A percentile compares a stretch with the other conserved stretches of the same genome.
phyloP scores from a whole-genome alignment of 2,888 invertebrate species.

The Meteorus cinctellus region DNA sequence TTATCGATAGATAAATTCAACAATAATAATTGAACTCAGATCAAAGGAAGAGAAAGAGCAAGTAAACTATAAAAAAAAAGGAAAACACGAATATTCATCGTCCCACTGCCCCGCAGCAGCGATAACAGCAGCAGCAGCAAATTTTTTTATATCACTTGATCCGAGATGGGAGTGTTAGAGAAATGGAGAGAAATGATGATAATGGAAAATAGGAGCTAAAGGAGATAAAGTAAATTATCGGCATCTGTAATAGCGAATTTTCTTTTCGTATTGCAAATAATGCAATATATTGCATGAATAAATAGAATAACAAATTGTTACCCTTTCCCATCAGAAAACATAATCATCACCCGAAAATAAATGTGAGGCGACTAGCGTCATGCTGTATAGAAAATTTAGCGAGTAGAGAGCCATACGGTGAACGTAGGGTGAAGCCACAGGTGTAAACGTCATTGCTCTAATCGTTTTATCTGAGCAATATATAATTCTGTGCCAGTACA shows the following conservation, averaged over 20 bases:
- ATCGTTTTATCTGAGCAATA: conserved; percentile 28
- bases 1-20: conserved; percentile 23
- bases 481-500: conserved; percentile 11
- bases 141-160: conserved; percentile 68
- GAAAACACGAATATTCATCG: conserved; percentile 56
- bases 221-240: conserved; percentile 14
- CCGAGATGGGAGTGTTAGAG: conserved; percentile 32
- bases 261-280: conserved; percentile 14
- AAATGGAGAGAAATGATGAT: conserved; percentile 23
- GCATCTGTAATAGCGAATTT: not conserved
- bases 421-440: not conserved
- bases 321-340: not conserved
- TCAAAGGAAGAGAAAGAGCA: conserved; percentile 33
- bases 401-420: conserved; percentile 58
- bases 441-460: conserved; percentile 15
- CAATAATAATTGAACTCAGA: conserved; percentile 23
- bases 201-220: conserved; percentile 31
- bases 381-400: conserved; percentile 69
- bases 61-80: conserved; percentile 28
- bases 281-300: not conserved
- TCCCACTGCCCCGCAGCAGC: conserved; percentile 69
- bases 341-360: conserved; percentile 22
- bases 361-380: conserved; percentile 65
- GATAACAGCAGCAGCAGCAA: conserved; percentile 61
- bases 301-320: conserved; percentile 13